phyloP scores from a whole-genome alignment of 23 tunicate genomes.

The Styela clava region DNA sequence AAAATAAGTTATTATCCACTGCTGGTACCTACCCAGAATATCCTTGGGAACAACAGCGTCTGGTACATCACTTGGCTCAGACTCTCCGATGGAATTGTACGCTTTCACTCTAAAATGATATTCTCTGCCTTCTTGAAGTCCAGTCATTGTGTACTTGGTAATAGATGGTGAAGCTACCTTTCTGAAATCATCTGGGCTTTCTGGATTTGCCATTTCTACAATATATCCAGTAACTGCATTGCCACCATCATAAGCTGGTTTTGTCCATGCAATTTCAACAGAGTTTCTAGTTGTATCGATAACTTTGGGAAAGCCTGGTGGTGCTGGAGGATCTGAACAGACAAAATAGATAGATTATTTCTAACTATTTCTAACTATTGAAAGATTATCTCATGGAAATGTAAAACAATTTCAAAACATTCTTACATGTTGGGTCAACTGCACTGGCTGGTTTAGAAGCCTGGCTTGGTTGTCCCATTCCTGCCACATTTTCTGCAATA shows the following conservation, averaged over 20 bases:
- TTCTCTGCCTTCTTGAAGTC: conserved; percentile 29
- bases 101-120: conserved; percentile 35
- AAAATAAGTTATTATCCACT: not conserved
- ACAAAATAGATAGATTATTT: not conserved
- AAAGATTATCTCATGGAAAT: no score
- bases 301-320: conserved; percentile 90
- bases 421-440: conserved; percentile 63
- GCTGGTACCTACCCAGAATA: conserved; percentile 24
- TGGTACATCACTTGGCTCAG: conserved; percentile 27
- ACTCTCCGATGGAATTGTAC: conserved; percentile 28
- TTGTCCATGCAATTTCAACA: conserved; percentile 70
- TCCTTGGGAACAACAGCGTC: conserved; percentile 62
- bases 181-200: conserved; percentile 32
- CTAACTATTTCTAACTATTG: no score
- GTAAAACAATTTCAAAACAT: not conserved
- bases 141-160: conserved; percentile 32
- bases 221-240: conserved; percentile 45
- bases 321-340: conserved; percentile 67
- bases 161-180: conserved; percentile 17
- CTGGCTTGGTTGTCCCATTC: conserved; percentile 58
- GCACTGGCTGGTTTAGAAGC: conserved; percentile 78
- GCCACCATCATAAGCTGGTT: conserved; percentile 97
- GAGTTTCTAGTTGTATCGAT: conserved; percentile 61
- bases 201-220: conserved; percentile 47
- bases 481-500: conserved; percentile 83